Evolutionary conservation across 2,113 vertebrate genomes (phyloP), one percentile per base, ranked within the genome.

Genomic region (Serilophus lunatus): DNA sequence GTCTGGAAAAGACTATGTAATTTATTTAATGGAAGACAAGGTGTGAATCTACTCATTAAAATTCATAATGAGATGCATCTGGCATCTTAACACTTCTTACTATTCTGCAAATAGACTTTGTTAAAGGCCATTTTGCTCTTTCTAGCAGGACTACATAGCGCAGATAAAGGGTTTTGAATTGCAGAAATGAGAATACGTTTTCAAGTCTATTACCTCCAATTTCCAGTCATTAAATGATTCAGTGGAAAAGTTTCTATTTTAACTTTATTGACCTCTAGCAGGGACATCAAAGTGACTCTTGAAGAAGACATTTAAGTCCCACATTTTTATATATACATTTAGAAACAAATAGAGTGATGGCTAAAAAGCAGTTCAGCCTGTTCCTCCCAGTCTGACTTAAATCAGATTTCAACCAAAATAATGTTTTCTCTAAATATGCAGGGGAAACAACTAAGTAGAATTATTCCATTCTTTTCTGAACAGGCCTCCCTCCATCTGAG

Each of bases 171-270:
- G 65, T 51, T 92, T 92, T 81, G 78, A 90, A 79, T 81, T 93
- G 92, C 88, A 72, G 74, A 66, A 82, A 93, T 86, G 68, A 95
- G 70, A 88, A 84, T 96, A 42, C 15, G 35, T 68, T 90, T 95
- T 96, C 79, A 94, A 87, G 93, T 93, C 93, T 96, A 93, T 91
- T 93, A 85, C 82, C 92, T 86, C 89, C 96, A 93, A 95, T 61
- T 97, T 96, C 90, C 40, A 96, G 68, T 93, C 90, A 94, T 95
- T 96, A 96, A 95, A 95, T 92, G 95, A 96, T 95, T 95, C 90
- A 93, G 51, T 93, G 51, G 76, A 42, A 95, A 91, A 94, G 72
- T 88, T 95, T 93, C 82, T 88, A n/a, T 59, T 93, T 95, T 95
- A 96, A 88, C 79, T 94, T 90, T 26, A 81, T 85, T 95, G 94